These are phyloP conservation scores for Columbina picui DNA, from an alignment of 2,113 vertebrate genomes.

Conservation along the genomic window DNA sequence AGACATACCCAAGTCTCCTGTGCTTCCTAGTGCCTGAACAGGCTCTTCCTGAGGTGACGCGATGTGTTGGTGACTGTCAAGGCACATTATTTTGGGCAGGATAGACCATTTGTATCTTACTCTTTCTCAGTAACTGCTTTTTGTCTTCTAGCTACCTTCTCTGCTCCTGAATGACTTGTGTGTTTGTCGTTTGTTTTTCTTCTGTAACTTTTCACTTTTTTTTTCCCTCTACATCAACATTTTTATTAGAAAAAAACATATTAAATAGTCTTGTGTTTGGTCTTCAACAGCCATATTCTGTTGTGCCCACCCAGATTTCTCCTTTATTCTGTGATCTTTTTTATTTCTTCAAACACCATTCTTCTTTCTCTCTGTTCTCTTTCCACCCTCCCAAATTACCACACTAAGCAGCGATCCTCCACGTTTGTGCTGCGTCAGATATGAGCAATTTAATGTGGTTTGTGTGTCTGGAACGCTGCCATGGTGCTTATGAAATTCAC, in stretches of 20 bases:
- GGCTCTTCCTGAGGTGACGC: not conserved
- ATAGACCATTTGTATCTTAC: not conserved
- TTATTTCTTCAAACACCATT: not conserved
- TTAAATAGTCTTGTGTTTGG: not conserved
- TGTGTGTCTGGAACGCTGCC: constrained; percentile 25
- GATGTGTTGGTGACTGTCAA: not conserved
- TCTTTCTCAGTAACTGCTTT: not conserved
- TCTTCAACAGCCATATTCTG: not conserved
- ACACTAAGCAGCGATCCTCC: not conserved
- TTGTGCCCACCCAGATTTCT: not conserved
- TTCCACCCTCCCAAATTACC: not conserved
- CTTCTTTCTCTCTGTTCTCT: not conserved
- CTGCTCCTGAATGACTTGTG: not conserved
- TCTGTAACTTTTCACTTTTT: not conserved
- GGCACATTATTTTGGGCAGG: not conserved
- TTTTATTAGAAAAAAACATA: not conserved
- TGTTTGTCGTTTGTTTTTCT: not conserved
- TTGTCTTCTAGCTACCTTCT: not conserved
- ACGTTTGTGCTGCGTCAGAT: constrained; percentile 7
- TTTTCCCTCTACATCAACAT: not conserved
- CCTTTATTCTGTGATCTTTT: not conserved
- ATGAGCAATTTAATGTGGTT: not conserved
- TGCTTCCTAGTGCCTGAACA: not conserved
- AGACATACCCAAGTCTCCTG: not conserved
- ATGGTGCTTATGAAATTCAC: not conserved